Conservation (phyloP, 2,113 vertebrate species). For the Nyctereutes procyonoides region DNA sequence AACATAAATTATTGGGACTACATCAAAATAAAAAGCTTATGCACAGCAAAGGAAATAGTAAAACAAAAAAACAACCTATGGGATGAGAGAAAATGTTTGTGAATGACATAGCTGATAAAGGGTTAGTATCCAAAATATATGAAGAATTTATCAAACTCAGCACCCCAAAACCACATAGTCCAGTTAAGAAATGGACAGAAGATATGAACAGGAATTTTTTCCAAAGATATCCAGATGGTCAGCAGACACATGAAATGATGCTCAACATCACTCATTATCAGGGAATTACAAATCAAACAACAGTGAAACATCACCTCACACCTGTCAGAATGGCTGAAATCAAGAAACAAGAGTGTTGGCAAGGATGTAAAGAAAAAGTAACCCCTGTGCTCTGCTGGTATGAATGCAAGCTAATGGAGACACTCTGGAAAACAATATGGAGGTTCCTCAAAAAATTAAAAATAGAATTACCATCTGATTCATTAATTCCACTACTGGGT, state of each 20-base stretch:
- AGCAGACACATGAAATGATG: background rate
- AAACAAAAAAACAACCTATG: background rate
- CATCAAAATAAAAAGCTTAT: background rate
- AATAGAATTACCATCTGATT: background rate
- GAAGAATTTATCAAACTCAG: background rate
- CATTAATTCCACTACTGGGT: background rate
- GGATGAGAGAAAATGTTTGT: background rate
- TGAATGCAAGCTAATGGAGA: background rate
- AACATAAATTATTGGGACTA: background rate
- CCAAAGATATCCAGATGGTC: background rate
- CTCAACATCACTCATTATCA: background rate
- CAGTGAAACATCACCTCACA: background rate
- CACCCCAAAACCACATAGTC: background rate
- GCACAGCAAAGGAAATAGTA: background rate
- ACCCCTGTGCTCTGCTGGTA: background rate
- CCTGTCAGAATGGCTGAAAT: background rate
- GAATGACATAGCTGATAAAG: background rate
- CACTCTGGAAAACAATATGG: background rate
- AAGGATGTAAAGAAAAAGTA: background rate
- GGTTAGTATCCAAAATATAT: background rate
- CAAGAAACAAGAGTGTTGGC: background rate
- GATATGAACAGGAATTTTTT: background rate
- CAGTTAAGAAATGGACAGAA: background rate
- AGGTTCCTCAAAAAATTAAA: background rate
- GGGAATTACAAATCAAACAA: background rate